Evolutionary conservation across 1,140 invertebrate genomes (phyloP), one percentile per base, ranked within the genome.

Genomic region (Fopius arisanus): DNA sequence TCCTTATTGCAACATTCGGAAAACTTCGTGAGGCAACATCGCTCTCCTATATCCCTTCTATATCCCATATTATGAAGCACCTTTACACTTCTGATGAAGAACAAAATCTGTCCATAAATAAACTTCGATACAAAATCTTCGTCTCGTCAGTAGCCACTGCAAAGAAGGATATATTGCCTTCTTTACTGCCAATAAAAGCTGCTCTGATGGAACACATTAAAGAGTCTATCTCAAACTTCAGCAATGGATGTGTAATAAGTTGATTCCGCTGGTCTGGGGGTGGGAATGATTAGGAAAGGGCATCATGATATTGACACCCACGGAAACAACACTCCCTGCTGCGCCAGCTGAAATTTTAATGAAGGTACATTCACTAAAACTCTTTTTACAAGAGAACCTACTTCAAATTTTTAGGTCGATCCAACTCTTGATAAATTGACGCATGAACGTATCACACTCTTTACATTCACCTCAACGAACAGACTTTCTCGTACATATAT

Each of bases 211-310:
- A 79, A 77, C 77, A 82, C 51, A 71, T 80, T 6, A n/a, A 75
- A 76, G 79, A 75, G 80, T 82, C 21, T 81, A 77, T 68, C 68
- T 77, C 65, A 77, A 82, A 77, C 54, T 81, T 19, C 78, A 79
- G 70, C 69, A 63, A 74, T 80, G 78, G 78, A 31, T 80, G 14
- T 72, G 76, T 48, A 16, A 66, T 48, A 33, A 29, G 72, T 67
- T 78, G 54, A 41, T 54, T 10, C 65, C 72, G 59, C 67, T 77
- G 77, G 69, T 78, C 67, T 80, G 75, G 78, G 78, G 80, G 19
- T 81, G 78, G 76, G 78, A 72, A 69, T 72, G 40, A n/a, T 37
- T 12, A 37, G 12, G 33, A 37, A 12, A 37, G 4, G 33, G 12
- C 5, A 37, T 6, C 33, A 37, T 12, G 33, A 37, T 37, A 6